A percentile compares a stretch with the other conserved stretches of the same genome.
Evolutionary conservation across 2,797 vertebrate species (phyloP).

Genomic region (Antrozous pallidus): DNA sequence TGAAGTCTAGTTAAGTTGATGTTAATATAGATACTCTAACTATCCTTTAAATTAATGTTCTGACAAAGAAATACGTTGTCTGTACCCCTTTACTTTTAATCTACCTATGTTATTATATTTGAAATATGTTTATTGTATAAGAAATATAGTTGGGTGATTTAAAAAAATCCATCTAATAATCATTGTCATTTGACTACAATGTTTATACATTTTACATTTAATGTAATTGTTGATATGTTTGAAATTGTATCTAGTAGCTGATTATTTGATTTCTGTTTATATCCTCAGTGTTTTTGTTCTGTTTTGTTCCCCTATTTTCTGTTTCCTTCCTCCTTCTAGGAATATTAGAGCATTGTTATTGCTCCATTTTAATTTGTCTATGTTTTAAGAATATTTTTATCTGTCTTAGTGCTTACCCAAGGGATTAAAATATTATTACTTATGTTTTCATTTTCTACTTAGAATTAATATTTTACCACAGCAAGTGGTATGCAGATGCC

Average conservation of each 20-base stretch:
- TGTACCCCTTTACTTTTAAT: neutral
- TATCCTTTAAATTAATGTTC: neutral
- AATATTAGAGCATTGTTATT: neutral
- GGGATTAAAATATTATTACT: neutral
- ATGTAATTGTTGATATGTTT: neutral
- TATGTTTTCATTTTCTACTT: neutral
- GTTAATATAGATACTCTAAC: neutral
- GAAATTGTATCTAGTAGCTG: neutral
- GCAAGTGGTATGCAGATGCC: neutral
- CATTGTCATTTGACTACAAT: neutral
- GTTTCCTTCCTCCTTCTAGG: neutral
- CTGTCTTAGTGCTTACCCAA: neutral
- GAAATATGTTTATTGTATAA: neutral
- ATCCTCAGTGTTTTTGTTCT: neutral
- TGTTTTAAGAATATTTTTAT: neutral
- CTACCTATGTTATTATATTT: neutral
- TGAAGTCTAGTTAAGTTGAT: neutral
- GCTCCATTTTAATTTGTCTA: neutral
- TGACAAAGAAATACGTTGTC: neutral
- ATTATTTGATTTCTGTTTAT: neutral
- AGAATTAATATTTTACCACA: neutral
- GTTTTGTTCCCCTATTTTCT: neutral
- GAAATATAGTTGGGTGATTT: neutral
- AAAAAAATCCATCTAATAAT: neutral
- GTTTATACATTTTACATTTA: neutral